These are phyloP conservation scores for Laticauda colubrina DNA, from an alignment of 2,113 vertebrate genomes.

Conservation along the genomic window DNA sequence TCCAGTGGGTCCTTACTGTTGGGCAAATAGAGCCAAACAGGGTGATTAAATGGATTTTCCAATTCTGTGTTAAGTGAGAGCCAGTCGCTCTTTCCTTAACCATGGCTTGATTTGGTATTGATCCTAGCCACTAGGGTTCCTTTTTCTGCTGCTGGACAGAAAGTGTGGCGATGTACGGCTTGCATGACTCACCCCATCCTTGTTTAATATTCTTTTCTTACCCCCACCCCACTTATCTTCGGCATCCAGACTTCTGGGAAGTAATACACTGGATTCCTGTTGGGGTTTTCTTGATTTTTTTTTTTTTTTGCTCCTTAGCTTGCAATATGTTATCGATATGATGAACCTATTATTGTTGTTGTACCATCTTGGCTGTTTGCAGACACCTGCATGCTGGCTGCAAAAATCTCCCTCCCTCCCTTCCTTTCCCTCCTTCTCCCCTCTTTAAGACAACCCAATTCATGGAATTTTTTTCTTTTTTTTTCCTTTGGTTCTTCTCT, in stretches of 20 bases:
- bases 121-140: slow-evolving; percentile 33
- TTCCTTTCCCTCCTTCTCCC: neutral
- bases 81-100: neutral
- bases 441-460: slow-evolving; percentile 18
- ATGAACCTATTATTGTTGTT: neutral
- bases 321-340: neutral
- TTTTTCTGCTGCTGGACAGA: neutral
- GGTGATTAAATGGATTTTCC: neutral
- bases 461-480: neutral
- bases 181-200: neutral
- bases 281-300: too few relatives aligned
- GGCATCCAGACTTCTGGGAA: neutral
- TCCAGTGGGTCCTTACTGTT: neutral
- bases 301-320: neutral
- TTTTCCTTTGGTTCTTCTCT: neutral
- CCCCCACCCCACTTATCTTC: too few relatives aligned
- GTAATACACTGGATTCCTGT: neutral
- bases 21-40: neutral
- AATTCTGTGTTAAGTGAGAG: neutral
- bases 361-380: neutral
- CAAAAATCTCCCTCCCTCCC: neutral
- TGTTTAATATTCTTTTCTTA: neutral
- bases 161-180: neutral
- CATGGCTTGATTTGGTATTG: neutral
- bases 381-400: neutral